Evolutionary conservation across 53 echinoderm and acorn worm species (phyloP), one percentile per base, ranked within the genome.

Genomic region (Hippasteria phrygiana): DNA sequence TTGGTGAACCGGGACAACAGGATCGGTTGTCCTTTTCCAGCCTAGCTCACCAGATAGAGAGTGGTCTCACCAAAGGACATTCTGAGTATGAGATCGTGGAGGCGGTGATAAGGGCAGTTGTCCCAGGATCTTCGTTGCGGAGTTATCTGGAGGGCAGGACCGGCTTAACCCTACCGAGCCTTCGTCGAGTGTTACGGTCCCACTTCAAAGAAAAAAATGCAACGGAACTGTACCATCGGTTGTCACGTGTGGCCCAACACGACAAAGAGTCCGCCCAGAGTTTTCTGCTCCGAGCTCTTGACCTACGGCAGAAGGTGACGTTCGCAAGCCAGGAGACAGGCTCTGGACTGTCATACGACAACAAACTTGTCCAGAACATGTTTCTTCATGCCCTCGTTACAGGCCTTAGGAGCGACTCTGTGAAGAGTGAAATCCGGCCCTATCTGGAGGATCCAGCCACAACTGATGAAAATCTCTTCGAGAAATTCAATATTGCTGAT

Each of bases 141-240:
- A 80, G 86, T 73, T 91, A 91, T 62, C 55, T 94, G 33, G 91
- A 91, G 72, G 83, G 91, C 43, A 79, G 90, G 28, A 12, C 43
- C 0, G 62, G 50, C 1, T 31, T 90, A 5, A 81, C 47, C 43
- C 78, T 94, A 43, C 80, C 90, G 1, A 71, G 73, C 17, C 71
- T 94, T 3, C 62, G 78, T 14, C 73, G 62, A 37, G 17, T 92
- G 5, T 56, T 94, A 2, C 14, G 90, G 38, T 55, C 80, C 14
- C 92, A 94, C 59, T 92, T 48, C 78, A 70, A 87, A 32, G 87
- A 92, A 84, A 80, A 87, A 39, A 89, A 92, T 53, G 94, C 92
- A 31, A 87, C 72, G 26, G 90, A 90, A 12, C 71, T 88, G 16
- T 94, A 85, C 17, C 77, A 90, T 4, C 83, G 90, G 56, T 39